These are phyloP conservation scores for Lordiphosa andalusiaca DNA, from an alignment of 2,888 invertebrate genomes.

Conservation along the genomic window DNA sequence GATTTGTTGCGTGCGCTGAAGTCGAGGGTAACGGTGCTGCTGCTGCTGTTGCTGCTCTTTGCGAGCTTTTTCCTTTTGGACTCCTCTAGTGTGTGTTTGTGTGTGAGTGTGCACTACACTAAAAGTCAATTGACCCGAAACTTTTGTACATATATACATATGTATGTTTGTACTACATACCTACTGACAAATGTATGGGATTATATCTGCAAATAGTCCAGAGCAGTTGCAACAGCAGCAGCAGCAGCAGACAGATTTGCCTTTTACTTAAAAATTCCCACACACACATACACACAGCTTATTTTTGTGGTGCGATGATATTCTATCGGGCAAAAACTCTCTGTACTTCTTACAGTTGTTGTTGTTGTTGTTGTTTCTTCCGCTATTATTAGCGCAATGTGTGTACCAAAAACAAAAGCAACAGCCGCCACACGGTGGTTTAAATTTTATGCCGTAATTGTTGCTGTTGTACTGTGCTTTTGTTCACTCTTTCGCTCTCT, in stretches of 20 bases:
- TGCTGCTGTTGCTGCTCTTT: constrained; percentile 40
- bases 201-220: constrained; percentile 15
- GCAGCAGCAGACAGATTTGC: constrained; percentile 33
- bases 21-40: constrained; percentile 38
- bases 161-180: neutral
- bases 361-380: constrained; percentile 34
- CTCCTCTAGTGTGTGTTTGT: constrained; percentile 15
- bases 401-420: constrained; percentile 24
- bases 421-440: constrained; percentile 12
- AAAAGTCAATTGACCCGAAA: constrained; percentile 73
- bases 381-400: constrained; percentile 70
- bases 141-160: constrained; percentile 29
- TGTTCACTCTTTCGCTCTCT: neutral
- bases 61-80: constrained; percentile 54
- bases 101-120: constrained; percentile 61
- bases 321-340: constrained; percentile 15
- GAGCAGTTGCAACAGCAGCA: constrained; percentile 23
- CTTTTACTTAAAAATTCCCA: constrained; percentile 28
- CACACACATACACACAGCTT: constrained; percentile 7
- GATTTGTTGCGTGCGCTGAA: constrained; percentile 64
- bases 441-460: constrained; percentile 13
- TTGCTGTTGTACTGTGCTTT: constrained; percentile 20
- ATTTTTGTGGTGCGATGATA: constrained; percentile 11
- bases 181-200: constrained; percentile 14
- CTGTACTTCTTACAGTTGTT: constrained; percentile 22